Conservation (phyloP, 2,888 invertebrate species). For the Xanthostigma xanthostigma region DNA sequence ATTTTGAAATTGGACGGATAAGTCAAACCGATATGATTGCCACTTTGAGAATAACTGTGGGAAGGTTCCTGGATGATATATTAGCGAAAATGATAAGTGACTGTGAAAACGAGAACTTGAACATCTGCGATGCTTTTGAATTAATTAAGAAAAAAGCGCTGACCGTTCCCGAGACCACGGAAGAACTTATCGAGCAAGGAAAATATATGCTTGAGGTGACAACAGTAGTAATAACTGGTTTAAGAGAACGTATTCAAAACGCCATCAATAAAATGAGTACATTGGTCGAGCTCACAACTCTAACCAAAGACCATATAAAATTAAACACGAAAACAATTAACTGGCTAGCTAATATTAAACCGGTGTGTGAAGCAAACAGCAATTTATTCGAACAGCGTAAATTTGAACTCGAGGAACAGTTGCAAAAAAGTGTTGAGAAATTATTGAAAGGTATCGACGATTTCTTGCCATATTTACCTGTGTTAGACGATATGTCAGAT, state of each 20-base stretch:
- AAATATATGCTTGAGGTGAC: constrained; percentile 68
- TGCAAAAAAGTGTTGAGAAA: constrained; percentile 50
- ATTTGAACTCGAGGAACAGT: constrained; percentile 68
- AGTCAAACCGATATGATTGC: constrained; percentile 46
- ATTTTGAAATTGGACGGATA: constrained; percentile 48
- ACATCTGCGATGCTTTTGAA: constrained; percentile 58
- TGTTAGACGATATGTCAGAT: constrained; percentile 76
- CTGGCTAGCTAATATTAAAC: constrained; percentile 69
- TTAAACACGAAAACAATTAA: constrained; percentile 69
- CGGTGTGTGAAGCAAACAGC: constrained; percentile 68
- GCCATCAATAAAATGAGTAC: constrained; percentile 50
- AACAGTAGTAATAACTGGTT: constrained; percentile 48
- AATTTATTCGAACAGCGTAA: constrained; percentile 67
- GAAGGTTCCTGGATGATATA: constrained; percentile 41
- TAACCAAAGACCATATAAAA: constrained; percentile 58
- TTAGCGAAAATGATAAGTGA: constrained; percentile 44
- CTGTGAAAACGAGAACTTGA: constrained; percentile 49
- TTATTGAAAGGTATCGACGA: constrained; percentile 56
- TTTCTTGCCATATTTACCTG: constrained; percentile 56
- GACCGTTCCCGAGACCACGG: constrained; percentile 60
- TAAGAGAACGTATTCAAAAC: constrained; percentile 53
- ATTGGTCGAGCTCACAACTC: constrained; percentile 61
- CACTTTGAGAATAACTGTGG: constrained; percentile 41
- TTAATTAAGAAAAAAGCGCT: constrained; percentile 50
- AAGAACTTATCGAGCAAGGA: constrained; percentile 67